A percentile compares a stretch with the other conserved stretches of the same genome.
These are phyloP conservation scores for Lutraria lutraria DNA, from an alignment of 2,888 invertebrate species.

Conservation along the genomic window DNA sequence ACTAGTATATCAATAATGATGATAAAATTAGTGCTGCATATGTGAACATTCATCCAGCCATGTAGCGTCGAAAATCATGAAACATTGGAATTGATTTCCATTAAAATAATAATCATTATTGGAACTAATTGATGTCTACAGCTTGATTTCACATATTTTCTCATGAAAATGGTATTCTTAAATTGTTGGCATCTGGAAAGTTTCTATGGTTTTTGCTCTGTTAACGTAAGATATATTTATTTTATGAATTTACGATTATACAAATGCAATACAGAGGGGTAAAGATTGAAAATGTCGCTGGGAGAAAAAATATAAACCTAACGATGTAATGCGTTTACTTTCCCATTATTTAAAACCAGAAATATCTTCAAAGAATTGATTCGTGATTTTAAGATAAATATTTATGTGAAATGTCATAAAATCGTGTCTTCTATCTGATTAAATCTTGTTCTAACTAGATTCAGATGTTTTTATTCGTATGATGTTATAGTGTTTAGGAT, in stretches of 20 bases:
- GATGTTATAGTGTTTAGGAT: not conserved
- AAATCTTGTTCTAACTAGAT: not conserved
- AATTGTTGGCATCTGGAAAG: not conserved
- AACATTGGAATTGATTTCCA: too few relatives aligned
- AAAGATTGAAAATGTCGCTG: not conserved
- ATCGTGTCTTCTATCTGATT: not conserved
- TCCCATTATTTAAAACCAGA: constrained; percentile 13
- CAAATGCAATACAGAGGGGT: not conserved
- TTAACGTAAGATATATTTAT: not conserved
- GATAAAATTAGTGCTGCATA: too few relatives aligned
- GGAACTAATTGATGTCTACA: too few relatives aligned
- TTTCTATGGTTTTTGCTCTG: not conserved
- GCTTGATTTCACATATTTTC: not conserved
- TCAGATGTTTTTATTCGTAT: not conserved
- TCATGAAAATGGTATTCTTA: not conserved
- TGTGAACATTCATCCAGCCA: too few relatives aligned
- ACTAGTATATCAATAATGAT: too few relatives aligned
- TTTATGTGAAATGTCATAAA: constrained; percentile 17
- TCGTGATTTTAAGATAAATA: constrained; percentile 14
- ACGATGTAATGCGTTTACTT: not conserved
- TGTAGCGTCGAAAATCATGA: too few relatives aligned
- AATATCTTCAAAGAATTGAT: not conserved
- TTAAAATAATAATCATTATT: too few relatives aligned
- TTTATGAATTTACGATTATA: not conserved
- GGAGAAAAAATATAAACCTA: not conserved